phyloP scores from a whole-genome alignment of 2,888 invertebrate species.

The Carterocephalus palaemon region DNA sequence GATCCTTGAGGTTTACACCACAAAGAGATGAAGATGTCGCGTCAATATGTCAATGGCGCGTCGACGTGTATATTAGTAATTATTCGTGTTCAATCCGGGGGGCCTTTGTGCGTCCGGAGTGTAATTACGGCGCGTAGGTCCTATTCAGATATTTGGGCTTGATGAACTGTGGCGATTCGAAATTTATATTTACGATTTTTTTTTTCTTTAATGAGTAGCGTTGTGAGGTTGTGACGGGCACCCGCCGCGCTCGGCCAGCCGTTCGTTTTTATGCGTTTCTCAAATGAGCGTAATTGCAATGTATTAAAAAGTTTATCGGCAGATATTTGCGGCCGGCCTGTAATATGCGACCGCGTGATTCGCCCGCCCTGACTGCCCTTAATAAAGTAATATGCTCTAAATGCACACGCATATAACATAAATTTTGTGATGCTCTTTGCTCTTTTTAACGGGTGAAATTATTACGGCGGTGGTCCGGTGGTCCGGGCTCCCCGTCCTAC shows the following conservation, averaged over 20 bases:
- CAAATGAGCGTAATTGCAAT: constrained; percentile 68
- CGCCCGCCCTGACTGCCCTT: constrained; percentile 68
- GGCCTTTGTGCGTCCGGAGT: constrained; percentile 57
- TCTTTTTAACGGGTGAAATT: constrained; percentile 72
- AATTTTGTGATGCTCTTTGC: constrained; percentile 62
- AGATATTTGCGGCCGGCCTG: constrained; percentile 50
- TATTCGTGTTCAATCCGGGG: constrained; percentile 65
- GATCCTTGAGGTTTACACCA: constrained; percentile 76
- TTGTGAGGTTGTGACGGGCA: constrained; percentile 51
- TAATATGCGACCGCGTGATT: constrained; percentile 53
- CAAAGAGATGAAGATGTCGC: constrained; percentile 72
- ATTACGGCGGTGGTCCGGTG: constrained; percentile 73
- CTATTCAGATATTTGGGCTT: constrained; percentile 50
- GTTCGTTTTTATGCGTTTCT: constrained; percentile 62
- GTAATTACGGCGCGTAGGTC: constrained; percentile 54
- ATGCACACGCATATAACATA: constrained; percentile 76
- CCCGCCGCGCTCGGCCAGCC: constrained; percentile 53
- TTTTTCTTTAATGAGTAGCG: constrained; percentile 48
- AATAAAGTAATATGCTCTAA: constrained; percentile 77
- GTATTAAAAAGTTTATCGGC: constrained; percentile 68
- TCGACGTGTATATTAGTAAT: constrained; percentile 76
- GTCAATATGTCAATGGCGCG: constrained; percentile 69
- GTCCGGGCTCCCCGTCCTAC: constrained; percentile 48
- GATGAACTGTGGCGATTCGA: constrained; percentile 48
- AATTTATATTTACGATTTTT: constrained; percentile 53